These are phyloP conservation scores for Drymodes brunneopygia DNA, from an alignment of 2,113 vertebrate species.

Conservation along the genomic window DNA sequence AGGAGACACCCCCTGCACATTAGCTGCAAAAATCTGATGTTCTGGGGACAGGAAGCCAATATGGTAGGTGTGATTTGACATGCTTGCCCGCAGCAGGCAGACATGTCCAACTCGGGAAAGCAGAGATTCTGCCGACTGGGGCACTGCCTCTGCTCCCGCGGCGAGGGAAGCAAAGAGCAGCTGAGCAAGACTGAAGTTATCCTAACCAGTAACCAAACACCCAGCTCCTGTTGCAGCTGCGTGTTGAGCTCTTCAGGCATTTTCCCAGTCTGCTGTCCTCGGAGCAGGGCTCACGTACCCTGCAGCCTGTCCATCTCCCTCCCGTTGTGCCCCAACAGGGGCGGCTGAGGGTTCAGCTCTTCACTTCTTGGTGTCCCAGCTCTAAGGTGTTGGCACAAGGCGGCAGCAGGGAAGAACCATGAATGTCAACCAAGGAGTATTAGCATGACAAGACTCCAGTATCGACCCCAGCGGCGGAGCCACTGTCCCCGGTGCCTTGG, in stretches of 20 bases:
- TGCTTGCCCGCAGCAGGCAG: background rate
- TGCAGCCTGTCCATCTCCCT: conserved; percentile 61
- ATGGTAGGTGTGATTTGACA: conserved; percentile 70
- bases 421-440: conserved; percentile 85
- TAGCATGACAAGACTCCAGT: conserved; percentile 81
- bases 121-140: background rate
- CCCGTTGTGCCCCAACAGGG: conserved; percentile 63
- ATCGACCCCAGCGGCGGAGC: conserved; percentile 74
- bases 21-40: conserved; percentile 68
- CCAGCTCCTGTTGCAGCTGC: background rate
- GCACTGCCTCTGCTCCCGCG: background rate
- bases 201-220: background rate
- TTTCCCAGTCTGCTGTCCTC: background rate
- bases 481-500: conserved; percentile 53
- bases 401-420: conserved; percentile 64
- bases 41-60: conserved; percentile 78
- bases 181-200: background rate
- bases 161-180: background rate
- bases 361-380: conserved; percentile 65
- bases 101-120: background rate
- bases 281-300: conserved; percentile 58
- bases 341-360: conserved; percentile 57
- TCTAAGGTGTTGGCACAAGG: conserved; percentile 62
- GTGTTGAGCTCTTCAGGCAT: background rate
- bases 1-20: conserved; percentile 57